phyloP scores from a whole-genome alignment of 2,113 vertebrate species.

The Bubo bubo region DNA sequence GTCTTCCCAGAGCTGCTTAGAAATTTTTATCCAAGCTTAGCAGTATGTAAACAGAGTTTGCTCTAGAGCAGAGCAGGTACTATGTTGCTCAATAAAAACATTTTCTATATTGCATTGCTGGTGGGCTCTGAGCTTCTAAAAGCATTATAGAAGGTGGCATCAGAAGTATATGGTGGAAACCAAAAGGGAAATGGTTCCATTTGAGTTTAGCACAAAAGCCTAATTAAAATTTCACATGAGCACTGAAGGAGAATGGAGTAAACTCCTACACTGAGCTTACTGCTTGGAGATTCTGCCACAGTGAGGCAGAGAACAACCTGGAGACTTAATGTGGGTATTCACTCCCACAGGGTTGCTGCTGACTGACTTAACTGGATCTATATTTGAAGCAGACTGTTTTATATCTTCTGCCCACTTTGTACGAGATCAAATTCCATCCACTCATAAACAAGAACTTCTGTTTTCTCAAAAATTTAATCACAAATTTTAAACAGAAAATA shows the following conservation, averaged over 20 bases:
- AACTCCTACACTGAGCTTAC: slow-evolving; percentile 23
- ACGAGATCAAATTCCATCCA: neutral
- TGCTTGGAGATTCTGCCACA: slow-evolving; percentile 3
- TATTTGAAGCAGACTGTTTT: neutral
- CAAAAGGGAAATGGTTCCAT: neutral
- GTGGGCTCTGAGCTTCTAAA: neutral
- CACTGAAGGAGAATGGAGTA: neutral
- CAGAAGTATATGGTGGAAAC: neutral
- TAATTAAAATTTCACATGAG: neutral
- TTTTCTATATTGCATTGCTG: neutral
- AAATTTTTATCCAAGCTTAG: neutral
- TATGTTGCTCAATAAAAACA: neutral
- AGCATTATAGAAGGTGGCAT: neutral
- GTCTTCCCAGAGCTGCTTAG: neutral
- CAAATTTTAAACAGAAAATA: neutral
- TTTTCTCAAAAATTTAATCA: neutral
- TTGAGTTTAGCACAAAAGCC: slow-evolving; percentile 6
- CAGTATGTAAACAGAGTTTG: neutral
- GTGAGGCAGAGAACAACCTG: slow-evolving; percentile 24
- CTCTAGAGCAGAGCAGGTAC: neutral
- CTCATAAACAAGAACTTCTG: neutral
- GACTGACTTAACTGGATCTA: slow-evolving; percentile 34
- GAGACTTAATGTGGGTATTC: neutral
- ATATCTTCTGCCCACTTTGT: slow-evolving; percentile 7
- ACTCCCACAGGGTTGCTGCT: slow-evolving; percentile 39